Evolutionary conservation across 2,113 vertebrate genomes (phyloP), one percentile per base, ranked within the genome.

Genomic region (Semnornis frantzii): DNA sequence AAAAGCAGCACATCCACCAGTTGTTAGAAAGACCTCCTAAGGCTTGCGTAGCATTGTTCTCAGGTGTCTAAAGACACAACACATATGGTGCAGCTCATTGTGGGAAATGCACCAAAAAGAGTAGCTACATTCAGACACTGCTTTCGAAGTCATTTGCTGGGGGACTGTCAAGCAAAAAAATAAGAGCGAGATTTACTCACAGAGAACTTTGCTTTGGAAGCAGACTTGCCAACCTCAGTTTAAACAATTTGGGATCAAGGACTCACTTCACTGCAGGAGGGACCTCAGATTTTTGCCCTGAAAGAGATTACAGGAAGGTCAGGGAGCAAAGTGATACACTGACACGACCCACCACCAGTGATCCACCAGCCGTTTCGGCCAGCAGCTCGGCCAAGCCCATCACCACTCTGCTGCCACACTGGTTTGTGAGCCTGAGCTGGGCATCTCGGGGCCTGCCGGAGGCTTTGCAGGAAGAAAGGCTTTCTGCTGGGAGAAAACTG

Each of bases 271-370:
- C 75, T 21, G 42, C 30, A 33, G 86, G 55, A 86, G 39, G 63
- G 63, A 82, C n/a, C 28, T 72, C 59, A 39, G 78, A 71, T 62
- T 87, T 62, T 74, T 63, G 44, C 34, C 54, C 84, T 62, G 5
- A 50, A 16, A 17, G 65, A 65, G 33, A 14, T 59, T 59, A 34
- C 21, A 66, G 78, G 25, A 15, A 4, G 60, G 52, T 42, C 74
- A 15, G 0, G 0, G n/a, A 46, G 78, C 59, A 55, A 52, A 30
- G 52, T 0, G 0, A 46, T 3, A 3, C 2, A 3, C 19, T 0
- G 3, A 8, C 1, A 2, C 1, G 12, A 58, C 28, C 63, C 5
- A 0, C 33, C 3, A 8, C 58, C 21, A 28, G 14, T 17, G 39
- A 20, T 64, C 58, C 1, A 0, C 25, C 58, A 50, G 57, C 27